phyloP scores from a whole-genome alignment of 2,888 invertebrate species.

The Beris chalybata region DNA sequence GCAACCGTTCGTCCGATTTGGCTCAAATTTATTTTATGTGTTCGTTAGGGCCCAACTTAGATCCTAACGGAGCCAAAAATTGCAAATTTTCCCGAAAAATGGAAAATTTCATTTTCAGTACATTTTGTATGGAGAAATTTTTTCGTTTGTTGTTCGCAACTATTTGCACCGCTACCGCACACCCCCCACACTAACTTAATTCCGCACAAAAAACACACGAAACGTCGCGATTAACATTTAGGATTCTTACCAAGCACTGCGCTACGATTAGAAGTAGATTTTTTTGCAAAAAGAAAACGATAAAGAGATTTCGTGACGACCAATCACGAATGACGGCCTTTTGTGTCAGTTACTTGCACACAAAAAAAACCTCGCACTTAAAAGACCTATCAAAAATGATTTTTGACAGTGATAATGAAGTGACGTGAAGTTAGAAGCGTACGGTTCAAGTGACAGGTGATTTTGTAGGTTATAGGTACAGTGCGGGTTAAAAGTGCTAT shows the following conservation, averaged over 20 bases:
- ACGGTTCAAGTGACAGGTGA: neutral
- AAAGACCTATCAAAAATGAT: conserved; percentile 4
- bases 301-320: neutral
- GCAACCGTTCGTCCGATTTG: no score
- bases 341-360: conserved; percentile 15
- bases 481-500: no score
- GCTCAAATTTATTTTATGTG: no score
- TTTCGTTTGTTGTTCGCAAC: no score
- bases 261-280: neutral
- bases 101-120: no score
- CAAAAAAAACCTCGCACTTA: conserved; percentile 10
- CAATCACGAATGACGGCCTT: conserved; percentile 12
- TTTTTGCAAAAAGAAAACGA: neutral
- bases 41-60: no score
- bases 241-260: neutral
- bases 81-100: no score
- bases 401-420: neutral
- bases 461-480: neutral
- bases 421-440: neutral
- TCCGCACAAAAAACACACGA: neutral
- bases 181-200: conserved; percentile 1
- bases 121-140: no score
- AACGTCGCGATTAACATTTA: conserved; percentile 10
- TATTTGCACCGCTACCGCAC: conserved; percentile 9
- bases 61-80: no score